A percentile compares a stretch with the other conserved stretches of the same genome.
Evolutionary conservation across 2,797 vertebrate genomes (phyloP).

Genomic region (Coluber constrictor): DNA sequence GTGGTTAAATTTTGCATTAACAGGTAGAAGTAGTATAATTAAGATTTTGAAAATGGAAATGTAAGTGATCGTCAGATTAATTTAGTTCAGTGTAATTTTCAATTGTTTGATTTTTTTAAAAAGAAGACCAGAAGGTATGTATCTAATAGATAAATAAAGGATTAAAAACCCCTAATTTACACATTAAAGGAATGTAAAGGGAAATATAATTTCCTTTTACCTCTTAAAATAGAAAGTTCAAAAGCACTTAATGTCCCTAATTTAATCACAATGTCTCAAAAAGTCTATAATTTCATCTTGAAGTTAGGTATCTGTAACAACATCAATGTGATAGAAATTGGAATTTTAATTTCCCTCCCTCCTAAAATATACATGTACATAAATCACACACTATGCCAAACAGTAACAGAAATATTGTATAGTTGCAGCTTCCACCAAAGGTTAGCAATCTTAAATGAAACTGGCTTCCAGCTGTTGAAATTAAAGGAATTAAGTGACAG

Average conservation of each 20-base stretch:
- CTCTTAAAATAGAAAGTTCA: constrained; percentile 28
- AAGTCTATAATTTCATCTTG: neutral
- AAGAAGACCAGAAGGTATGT: accelerated
- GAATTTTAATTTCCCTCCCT: neutral
- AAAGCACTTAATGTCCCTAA: constrained; percentile 10
- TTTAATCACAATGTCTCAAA: constrained; percentile 3
- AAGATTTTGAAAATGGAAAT: neutral
- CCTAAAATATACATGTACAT: neutral
- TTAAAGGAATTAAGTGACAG: constrained; percentile 12
- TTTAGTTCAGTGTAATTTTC: neutral
- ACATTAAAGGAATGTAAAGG: constrained; percentile 21
- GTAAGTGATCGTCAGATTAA: neutral
- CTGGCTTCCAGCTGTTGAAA: neutral
- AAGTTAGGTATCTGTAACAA: constrained; percentile 3
- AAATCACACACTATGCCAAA: constrained; percentile 11
- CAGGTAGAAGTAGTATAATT: neutral
- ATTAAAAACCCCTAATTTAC: constrained; percentile 25
- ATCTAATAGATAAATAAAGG: constrained; percentile 1
- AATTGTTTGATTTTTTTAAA: neutral
- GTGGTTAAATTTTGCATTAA: neutral
- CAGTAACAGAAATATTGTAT: neutral
- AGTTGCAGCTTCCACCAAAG: constrained; percentile 17
- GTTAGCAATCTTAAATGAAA: constrained; percentile 8
- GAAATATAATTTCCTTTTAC: constrained; percentile 1
- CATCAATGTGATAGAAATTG: constrained; percentile 6